A percentile compares a stretch with the other conserved stretches of the same genome.
Evolutionary conservation across 2,113 vertebrate species (phyloP).

Genomic region (Pan paniscus): DNA sequence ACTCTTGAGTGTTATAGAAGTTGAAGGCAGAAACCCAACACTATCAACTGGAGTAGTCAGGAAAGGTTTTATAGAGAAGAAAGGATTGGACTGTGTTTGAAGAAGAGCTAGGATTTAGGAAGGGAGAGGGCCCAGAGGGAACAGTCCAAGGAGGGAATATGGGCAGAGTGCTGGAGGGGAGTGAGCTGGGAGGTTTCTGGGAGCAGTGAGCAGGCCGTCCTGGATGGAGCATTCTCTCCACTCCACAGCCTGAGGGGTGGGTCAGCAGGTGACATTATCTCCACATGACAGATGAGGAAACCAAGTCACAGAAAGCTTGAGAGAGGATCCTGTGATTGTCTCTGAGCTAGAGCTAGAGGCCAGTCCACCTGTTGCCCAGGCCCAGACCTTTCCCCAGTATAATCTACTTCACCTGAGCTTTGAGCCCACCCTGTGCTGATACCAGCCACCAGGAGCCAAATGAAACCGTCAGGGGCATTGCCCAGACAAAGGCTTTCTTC

Average conservation of each 20-base stretch:
- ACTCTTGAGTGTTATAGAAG: not conserved
- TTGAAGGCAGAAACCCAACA: not conserved
- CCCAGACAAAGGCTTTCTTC: not conserved
- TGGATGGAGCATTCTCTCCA: not conserved
- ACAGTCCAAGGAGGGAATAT: not conserved
- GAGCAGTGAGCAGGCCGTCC: not conserved
- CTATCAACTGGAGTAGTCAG: not conserved
- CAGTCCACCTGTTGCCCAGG: not conserved
- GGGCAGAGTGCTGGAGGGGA: not conserved
- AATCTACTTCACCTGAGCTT: not conserved
- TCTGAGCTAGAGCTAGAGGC: not conserved
- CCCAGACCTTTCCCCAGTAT: not conserved
- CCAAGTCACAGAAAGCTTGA: not conserved
- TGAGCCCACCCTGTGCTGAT: not conserved
- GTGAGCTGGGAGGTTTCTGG: not conserved
- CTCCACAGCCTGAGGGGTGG: not conserved
- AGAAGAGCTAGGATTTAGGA: not conserved
- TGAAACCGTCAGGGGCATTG: not conserved
- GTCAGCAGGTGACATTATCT: not conserved
- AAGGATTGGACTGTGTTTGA: not conserved
- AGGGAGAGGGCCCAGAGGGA: not conserved
- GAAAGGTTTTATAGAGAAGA: not conserved
- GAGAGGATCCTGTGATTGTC: not conserved
- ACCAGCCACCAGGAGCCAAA: not conserved
- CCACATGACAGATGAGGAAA: not conserved